phyloP scores from a whole-genome alignment of 2,113 vertebrate species.

The Vanacampus margaritifer region DNA sequence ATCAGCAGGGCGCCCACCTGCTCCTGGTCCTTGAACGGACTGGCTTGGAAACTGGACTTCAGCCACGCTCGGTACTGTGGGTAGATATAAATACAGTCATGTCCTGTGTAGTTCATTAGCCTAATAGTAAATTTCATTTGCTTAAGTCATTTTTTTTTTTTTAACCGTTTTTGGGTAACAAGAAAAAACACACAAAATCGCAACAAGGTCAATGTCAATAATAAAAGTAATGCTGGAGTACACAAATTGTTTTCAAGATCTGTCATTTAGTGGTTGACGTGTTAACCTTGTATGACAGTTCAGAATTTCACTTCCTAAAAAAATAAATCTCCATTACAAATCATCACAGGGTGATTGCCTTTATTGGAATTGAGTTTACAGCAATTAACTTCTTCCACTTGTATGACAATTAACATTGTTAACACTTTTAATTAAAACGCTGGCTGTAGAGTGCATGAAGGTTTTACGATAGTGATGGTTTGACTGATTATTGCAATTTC shows the following conservation, averaged over 20 bases:
- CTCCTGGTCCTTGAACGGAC: slow-evolving; percentile 78
- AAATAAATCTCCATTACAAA: background rate
- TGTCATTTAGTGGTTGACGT: background rate
- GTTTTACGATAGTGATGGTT: background rate
- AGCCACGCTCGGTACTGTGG: slow-evolving; percentile 81
- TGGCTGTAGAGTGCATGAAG: background rate
- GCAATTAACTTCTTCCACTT: background rate
- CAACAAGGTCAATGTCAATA: no score
- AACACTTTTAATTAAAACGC: background rate
- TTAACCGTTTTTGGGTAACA: no score
- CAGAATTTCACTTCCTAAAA: background rate
- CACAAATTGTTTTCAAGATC: no score
- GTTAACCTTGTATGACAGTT: background rate
- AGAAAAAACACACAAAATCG: no score
- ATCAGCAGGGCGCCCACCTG: slow-evolving; percentile 74
- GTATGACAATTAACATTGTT: background rate
- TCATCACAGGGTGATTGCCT: background rate
- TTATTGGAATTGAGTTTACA: background rate
- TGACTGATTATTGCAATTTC: background rate
- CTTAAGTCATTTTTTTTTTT: no score
- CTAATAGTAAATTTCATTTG: no score
- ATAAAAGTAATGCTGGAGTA: background rate
- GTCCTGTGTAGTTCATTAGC: no score
- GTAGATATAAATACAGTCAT: slow-evolving; percentile 2
- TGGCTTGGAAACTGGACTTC: slow-evolving; percentile 65